phyloP scores from a whole-genome alignment of 1,140 invertebrate species.

The Polypedilum vanderplanki region DNA sequence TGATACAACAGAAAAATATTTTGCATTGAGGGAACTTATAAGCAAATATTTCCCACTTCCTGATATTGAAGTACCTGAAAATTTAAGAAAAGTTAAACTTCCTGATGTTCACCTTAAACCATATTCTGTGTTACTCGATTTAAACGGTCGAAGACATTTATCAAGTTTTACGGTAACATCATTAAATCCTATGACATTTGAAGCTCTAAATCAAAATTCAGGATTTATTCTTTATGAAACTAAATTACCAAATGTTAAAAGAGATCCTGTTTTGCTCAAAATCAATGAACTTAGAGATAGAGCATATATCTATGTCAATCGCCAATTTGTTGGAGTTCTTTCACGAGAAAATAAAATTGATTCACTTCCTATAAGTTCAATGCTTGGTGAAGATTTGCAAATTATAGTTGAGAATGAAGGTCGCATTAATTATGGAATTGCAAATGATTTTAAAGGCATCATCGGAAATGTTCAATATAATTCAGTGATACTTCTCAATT shows the following conservation, averaged over 20 bases:
- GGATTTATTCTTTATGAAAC: conserved; percentile 66
- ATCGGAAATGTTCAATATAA: conserved; percentile 9
- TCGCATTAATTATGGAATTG: conserved; percentile 58
- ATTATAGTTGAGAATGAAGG: conserved; percentile 75
- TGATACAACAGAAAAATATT: conserved; percentile 70
- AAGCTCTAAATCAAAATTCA: conserved; percentile 44
- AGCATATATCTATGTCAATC: conserved; percentile 61
- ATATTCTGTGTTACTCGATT: conserved; percentile 7
- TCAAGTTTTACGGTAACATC: conserved; percentile 33
- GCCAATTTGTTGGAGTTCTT: conserved; percentile 49
- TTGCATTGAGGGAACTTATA: conserved; percentile 54
- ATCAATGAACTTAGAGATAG: conserved; percentile 57
- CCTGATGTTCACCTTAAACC: conserved; percentile 27
- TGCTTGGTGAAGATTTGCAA: conserved; percentile 48
- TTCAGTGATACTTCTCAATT: background rate
- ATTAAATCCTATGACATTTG: conserved; percentile 42
- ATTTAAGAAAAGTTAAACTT: conserved; percentile 27
- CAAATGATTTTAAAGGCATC: conserved; percentile 55
- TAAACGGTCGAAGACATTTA: conserved; percentile 12
- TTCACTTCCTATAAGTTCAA: conserved; percentile 46
- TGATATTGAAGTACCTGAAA: conserved; percentile 20
- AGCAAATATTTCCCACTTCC: conserved; percentile 42
- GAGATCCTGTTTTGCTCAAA: conserved; percentile 48
- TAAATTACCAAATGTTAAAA: conserved; percentile 43
- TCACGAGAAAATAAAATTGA: conserved; percentile 49